Conservation (phyloP, 1,140 invertebrate species). For the Sitobion miscanthi region DNA sequence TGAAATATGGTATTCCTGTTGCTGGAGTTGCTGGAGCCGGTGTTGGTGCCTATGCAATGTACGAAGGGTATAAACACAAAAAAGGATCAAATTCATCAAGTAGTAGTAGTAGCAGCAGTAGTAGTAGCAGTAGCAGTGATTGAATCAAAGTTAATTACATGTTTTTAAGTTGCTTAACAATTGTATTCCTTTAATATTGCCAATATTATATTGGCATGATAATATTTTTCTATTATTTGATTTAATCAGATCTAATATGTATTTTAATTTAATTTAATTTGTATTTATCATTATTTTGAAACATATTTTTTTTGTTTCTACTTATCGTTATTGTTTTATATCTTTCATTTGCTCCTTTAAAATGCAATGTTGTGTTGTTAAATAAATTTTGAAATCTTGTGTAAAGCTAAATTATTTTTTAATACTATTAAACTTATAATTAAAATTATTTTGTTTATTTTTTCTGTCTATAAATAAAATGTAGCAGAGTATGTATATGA, state of each 20-base stretch:
- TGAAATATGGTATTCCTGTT: slow-evolving; percentile 60
- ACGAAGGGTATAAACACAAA: slow-evolving; percentile 53
- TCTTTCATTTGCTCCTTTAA: background rate
- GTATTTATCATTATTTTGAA: background rate
- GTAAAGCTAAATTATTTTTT: slow-evolving; percentile 1
- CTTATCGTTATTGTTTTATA: background rate
- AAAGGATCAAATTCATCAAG: slow-evolving; percentile 33
- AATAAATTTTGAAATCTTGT: background rate
- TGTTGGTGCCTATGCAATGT: slow-evolving; percentile 59
- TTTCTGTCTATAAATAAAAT: background rate
- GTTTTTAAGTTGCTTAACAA: background rate
- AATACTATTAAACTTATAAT: background rate
- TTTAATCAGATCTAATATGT: background rate
- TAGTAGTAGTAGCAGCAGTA: slow-evolving; percentile 58
- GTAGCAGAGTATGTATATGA: background rate
- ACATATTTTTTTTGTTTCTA: background rate
- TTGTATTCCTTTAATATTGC: background rate
- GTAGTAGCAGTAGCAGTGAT: slow-evolving; percentile 57
- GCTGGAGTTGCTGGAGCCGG: slow-evolving; percentile 59
- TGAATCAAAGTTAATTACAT: background rate
- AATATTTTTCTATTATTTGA: background rate
- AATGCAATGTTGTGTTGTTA: background rate
- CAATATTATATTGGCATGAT: too few species aligned
- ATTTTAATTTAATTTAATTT: background rate
- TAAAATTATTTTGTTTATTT: background rate